Evolutionary conservation across 1,140 invertebrate genomes (phyloP).

Genomic region (Dysdera silvatica): DNA sequence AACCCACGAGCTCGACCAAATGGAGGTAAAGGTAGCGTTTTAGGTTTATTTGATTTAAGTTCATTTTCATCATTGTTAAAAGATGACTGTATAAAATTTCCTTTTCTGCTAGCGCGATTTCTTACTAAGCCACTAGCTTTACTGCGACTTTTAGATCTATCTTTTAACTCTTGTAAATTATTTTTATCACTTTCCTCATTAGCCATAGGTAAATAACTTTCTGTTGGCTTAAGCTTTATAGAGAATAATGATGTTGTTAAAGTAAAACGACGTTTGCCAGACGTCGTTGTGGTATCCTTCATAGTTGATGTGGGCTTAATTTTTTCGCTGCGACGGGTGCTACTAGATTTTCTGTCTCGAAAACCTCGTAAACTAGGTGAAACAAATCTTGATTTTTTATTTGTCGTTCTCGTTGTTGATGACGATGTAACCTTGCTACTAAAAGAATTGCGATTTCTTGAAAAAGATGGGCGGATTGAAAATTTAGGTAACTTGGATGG

Average conservation of each 20-base stretch:
- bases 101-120: background rate
- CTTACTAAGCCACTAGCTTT: background rate
- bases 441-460: background rate
- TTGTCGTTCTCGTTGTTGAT: background rate
- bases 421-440: background rate
- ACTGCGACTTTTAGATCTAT: background rate
- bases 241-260: slow-evolving; percentile 22
- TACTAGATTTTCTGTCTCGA: background rate
- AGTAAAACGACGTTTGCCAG: slow-evolving; percentile 18
- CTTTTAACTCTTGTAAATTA: slow-evolving; percentile 8
- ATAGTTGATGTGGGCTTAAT: background rate
- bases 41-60: slow-evolving; percentile 4
- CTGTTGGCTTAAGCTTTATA: slow-evolving; percentile 14
- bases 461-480: background rate
- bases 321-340: background rate
- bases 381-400: background rate
- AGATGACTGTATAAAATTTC: slow-evolving; percentile 1
- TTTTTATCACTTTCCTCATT: slow-evolving; percentile 8
- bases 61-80: slow-evolving; percentile 25
- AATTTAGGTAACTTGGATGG: slow-evolving; percentile 15
- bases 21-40: slow-evolving; percentile 18
- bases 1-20: slow-evolving; percentile 20
- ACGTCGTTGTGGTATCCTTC: background rate
- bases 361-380: background rate
- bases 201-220: background rate